Conservation (phyloP, 1,140 invertebrate genomes). For the Protaetia brevitarsis region DNA sequence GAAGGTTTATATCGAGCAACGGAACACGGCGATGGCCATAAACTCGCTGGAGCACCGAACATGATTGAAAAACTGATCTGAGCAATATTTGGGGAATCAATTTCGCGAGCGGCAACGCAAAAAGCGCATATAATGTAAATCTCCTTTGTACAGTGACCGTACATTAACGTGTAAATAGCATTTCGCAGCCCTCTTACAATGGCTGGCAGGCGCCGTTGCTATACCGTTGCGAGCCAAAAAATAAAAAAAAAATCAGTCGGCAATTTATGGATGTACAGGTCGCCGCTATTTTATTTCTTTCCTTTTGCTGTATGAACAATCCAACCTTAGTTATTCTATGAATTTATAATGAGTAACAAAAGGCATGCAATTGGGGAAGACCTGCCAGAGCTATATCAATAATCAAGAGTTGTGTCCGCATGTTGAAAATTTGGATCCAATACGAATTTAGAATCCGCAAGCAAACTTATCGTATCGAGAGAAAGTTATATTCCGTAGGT, state of each 20-base stretch:
- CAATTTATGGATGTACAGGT: background rate
- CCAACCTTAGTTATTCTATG: too few relatives aligned
- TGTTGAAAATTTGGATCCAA: too few relatives aligned
- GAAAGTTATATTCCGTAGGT: too few relatives aligned
- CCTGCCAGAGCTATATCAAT: too few relatives aligned
- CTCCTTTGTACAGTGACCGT: slow-evolving; percentile 11
- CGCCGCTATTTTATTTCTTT: background rate
- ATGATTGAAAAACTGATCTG: slow-evolving; percentile 1
- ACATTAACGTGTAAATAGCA: slow-evolving; percentile 6
- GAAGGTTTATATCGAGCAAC: too few relatives aligned
- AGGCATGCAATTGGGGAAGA: too few relatives aligned
- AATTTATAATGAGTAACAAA: too few relatives aligned
- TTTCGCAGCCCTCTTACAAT: background rate
- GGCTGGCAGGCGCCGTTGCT: slow-evolving; percentile 3
- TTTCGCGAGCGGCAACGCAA: background rate
- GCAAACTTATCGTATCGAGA: too few relatives aligned
- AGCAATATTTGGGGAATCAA: slow-evolving; percentile 1
- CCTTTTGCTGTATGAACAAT: background rate
- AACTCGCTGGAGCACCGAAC: background rate
- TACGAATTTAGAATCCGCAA: too few relatives aligned
- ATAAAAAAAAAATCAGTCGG: background rate
- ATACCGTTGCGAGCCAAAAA: background rate
- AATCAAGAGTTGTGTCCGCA: too few relatives aligned
- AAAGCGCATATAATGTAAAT: slow-evolving; percentile 8
- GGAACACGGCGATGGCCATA: background rate